Evolutionary conservation across 2,888 invertebrate genomes (phyloP).

Genomic region (Cephus rjabovi): DNA sequence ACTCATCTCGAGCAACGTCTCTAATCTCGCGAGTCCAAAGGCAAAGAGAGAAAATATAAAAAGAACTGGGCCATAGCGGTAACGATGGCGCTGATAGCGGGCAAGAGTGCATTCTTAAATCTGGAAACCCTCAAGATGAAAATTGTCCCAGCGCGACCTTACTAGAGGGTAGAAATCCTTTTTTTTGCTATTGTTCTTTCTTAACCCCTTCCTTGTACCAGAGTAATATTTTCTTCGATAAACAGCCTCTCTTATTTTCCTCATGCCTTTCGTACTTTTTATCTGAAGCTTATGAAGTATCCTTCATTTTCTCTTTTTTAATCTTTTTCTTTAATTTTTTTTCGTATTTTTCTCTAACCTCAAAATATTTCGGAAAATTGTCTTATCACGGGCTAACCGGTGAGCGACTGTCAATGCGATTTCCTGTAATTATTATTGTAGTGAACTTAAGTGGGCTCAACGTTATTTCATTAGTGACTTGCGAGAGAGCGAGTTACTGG

Average conservation of each 20-base stretch:
- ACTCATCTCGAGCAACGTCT: slow-evolving; percentile 1
- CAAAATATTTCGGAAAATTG: background rate
- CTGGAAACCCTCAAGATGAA: background rate
- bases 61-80: slow-evolving; percentile 31
- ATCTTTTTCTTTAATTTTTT: background rate
- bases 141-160: background rate
- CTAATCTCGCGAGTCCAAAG: slow-evolving; percentile 20
- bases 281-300: background rate
- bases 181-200: background rate
- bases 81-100: background rate
- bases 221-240: background rate
- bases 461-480: background rate
- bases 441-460: background rate
- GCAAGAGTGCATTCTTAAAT: background rate
- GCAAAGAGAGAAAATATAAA: slow-evolving; percentile 26
- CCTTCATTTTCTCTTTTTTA: background rate
- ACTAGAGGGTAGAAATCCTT: background rate
- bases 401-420: background rate
- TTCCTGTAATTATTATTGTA: background rate
- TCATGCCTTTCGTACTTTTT: background rate
- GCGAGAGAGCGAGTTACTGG: background rate
- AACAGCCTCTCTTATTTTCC: background rate
- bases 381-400: background rate
- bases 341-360: background rate
- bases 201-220: background rate